Percentiles rank a stretch among this genome's conserved stretches.
Evolutionary conservation across 1,140 invertebrate species (phyloP).

Genomic region (Penaeus indicus): DNA sequence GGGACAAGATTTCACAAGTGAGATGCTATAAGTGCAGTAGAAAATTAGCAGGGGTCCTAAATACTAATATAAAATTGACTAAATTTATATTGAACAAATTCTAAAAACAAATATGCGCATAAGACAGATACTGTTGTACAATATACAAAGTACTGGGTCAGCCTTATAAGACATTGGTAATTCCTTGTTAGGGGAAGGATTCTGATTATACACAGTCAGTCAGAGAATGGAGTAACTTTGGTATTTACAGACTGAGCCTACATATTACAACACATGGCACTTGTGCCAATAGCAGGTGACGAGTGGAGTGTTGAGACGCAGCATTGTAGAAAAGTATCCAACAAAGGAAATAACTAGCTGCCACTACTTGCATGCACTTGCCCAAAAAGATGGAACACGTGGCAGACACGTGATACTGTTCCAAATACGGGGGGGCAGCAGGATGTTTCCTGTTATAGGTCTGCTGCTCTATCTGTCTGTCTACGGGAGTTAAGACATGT

Average conservation of each 20-base stretch:
- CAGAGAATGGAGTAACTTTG: constrained; percentile 59
- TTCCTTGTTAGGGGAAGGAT: constrained; percentile 54
- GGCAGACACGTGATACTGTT: constrained; percentile 56
- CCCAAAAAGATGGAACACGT: constrained; percentile 51
- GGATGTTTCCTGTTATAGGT: constrained; percentile 56
- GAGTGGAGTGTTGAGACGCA: constrained; percentile 58
- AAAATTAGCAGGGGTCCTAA: constrained; percentile 61
- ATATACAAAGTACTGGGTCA: constrained; percentile 46
- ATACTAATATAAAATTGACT: constrained; percentile 59
- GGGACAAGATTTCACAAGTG: constrained; percentile 59
- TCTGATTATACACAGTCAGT: constrained; percentile 52
- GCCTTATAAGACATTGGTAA: constrained; percentile 52
- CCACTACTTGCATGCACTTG: constrained; percentile 63
- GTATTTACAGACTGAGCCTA: constrained; percentile 55
- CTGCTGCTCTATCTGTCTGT: constrained; percentile 36
- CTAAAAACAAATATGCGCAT: constrained; percentile 52
- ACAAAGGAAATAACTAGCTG: constrained; percentile 53
- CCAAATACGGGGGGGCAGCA: constrained; percentile 49
- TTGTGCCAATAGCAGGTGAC: constrained; percentile 54
- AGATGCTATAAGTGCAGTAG: constrained; percentile 59
- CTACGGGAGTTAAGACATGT: not conserved
- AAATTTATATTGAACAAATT: constrained; percentile 47
- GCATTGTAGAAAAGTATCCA: constrained; percentile 45
- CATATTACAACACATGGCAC: constrained; percentile 44
- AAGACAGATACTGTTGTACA: constrained; percentile 51